Evolutionary conservation across 2,888 invertebrate species (phyloP).

Genomic region (Gortyna flavago): DNA sequence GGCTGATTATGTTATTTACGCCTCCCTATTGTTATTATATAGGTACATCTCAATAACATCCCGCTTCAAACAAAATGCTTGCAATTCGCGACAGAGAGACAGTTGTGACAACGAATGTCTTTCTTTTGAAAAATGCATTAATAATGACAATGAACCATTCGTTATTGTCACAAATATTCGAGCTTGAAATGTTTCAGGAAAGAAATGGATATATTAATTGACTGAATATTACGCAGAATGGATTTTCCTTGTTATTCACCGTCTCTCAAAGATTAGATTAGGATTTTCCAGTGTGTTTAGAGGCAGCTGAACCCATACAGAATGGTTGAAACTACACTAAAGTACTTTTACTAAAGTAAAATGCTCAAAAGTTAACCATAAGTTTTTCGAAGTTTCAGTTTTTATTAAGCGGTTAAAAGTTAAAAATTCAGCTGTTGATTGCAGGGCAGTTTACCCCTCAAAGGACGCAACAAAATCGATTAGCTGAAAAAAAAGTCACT

Average conservation of each 20-base stretch:
- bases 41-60: neutral
- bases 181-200: conserved; percentile 22
- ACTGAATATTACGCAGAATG: neutral
- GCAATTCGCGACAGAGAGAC: neutral
- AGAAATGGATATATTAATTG: neutral
- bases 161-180: conserved; percentile 27
- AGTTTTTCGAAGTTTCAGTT: too few relatives aligned
- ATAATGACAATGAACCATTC: conserved; percentile 24
- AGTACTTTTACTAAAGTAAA: too few relatives aligned
- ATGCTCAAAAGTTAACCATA: too few relatives aligned
- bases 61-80: conserved; percentile 1
- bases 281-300: neutral
- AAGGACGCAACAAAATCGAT: too few relatives aligned
- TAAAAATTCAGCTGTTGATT: too few relatives aligned
- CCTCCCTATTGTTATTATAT: neutral
- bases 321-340: too few relatives aligned
- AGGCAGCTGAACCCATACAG: neutral
- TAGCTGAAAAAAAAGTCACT: too few relatives aligned
- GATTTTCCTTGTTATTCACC: neutral
- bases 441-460: too few relatives aligned
- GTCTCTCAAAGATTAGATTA: neutral
- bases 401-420: too few relatives aligned
- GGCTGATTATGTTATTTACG: too few relatives aligned
- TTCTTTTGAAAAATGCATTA: conserved; percentile 31
- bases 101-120: conserved; percentile 31